Conservation (phyloP, 2,888 invertebrate species). For the Drosophila infuscata region DNA sequence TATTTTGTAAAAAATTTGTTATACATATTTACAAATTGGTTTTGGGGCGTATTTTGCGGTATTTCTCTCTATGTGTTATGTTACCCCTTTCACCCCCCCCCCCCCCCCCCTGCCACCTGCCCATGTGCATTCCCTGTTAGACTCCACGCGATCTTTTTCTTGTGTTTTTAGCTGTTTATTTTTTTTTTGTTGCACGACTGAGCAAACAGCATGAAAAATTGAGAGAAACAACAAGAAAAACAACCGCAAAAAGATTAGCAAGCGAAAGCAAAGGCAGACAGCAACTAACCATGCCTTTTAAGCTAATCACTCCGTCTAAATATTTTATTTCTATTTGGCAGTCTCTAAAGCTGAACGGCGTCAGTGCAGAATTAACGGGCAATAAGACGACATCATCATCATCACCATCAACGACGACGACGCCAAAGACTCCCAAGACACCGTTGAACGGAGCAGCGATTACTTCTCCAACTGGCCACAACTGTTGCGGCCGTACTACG, state of each 20-base stretch:
- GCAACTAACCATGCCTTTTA: constrained; percentile 27
- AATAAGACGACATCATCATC: constrained; percentile 32
- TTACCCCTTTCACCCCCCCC: constrained; percentile 8
- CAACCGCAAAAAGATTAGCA: constrained; percentile 49
- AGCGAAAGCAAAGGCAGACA: constrained; percentile 31
- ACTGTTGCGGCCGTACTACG: constrained; percentile 36
- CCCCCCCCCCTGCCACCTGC: neutral
- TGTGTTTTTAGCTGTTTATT: neutral
- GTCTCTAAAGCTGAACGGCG: constrained; percentile 84
- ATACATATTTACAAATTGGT: constrained; percentile 67
- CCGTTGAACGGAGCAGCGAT: constrained; percentile 67
- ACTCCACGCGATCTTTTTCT: constrained; percentile 40
- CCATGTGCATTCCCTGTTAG: constrained; percentile 2
- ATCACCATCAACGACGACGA: constrained; percentile 47
- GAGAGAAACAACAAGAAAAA: constrained; percentile 38
- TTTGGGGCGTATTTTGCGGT: constrained; percentile 64
- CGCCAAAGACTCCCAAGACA: constrained; percentile 85
- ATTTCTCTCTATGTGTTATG: constrained; percentile 21
- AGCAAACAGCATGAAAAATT: constrained; percentile 53
- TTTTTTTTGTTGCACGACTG: constrained; percentile 61
- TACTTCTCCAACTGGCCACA: constrained; percentile 25
- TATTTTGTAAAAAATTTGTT: constrained; percentile 64
- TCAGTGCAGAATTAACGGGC: constrained; percentile 65
- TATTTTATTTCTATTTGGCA: constrained; percentile 61
- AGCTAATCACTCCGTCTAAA: constrained; percentile 54